Base-by-base conservation (phyloP, 2,113 vertebrate genomes). In the Poeciliopsis retropinna region DNA sequence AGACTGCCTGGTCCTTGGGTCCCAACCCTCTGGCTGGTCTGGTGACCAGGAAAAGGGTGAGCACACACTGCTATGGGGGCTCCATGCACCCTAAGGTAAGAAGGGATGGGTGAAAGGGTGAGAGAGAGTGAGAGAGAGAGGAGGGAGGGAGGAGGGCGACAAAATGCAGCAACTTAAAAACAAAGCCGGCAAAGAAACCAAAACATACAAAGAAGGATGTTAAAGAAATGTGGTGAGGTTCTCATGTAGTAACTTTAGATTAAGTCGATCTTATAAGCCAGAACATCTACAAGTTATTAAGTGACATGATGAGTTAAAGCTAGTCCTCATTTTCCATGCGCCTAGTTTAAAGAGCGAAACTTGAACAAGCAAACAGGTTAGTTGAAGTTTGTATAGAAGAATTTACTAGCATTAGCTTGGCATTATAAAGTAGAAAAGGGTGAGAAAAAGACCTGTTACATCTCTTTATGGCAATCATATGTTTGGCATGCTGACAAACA, bases 11-110 rank as follows among this genome's bases (percentile, higher is more conserved):
- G 95, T 96, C 95, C 98, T 98, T 96, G 95, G 96, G 95, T 98
- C 97, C 97, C 97, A 97, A 94, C 96, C 96, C 95, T 99, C 97
- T 94, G 95, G 94, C 95, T 95, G 96, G 94, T 97, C 97, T 93
- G 95, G 95, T 89, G 96, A 97, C 97, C 97, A 98, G 85, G 92
- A 92, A 93, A 96, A 96, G 95, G 96, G 96, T 93, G 97, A 97
- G 95, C 96, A 97, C 94, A 96, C 95, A 95, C 96, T 96, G 95
- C 97, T 96, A 96, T 97, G 95, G 93, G 96, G 95, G 93, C 95
- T 98, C 98, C 98, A 98, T 96, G 95, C 95, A 95, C 97, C 98
- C 98, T 99, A 97, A 95, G 96, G 96, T 94, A 95, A 95, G 95
- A 95, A 94, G 95, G 97, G 88, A 81, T 72, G 83, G 88, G 89